These are phyloP conservation scores for Polypedilum pembai DNA, from an alignment of 1,140 invertebrate species.

Conservation along the genomic window DNA sequence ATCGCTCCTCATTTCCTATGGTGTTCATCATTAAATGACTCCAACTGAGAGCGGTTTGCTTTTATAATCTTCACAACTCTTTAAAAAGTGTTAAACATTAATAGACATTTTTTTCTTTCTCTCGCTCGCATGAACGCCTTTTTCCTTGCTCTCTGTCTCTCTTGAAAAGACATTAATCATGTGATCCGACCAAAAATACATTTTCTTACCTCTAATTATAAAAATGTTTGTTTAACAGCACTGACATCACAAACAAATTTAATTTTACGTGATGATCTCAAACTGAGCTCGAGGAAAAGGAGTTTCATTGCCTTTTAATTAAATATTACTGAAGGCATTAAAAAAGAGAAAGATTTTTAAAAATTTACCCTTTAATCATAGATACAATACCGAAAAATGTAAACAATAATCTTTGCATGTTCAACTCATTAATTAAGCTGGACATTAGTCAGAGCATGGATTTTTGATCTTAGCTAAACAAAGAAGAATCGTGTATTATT, in stretches of 20 bases:
- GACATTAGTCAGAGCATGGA: no score
- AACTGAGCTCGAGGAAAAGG: neutral
- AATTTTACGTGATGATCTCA: constrained; percentile 11
- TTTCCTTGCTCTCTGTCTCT: neutral
- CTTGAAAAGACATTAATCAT: constrained; percentile 21
- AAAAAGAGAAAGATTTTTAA: no score
- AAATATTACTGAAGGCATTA: no score
- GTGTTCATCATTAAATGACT: neutral
- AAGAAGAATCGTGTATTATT: no score
- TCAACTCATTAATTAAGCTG: no score
- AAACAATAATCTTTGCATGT: no score
- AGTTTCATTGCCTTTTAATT: neutral
- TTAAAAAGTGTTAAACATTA: constrained; percentile 21
- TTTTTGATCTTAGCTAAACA: no score
- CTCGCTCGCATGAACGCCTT: neutral
- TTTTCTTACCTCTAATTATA: constrained; percentile 3
- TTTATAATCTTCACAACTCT: neutral
- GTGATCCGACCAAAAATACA: neutral
- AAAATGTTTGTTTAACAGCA: constrained; percentile 25
- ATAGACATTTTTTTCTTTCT: neutral
- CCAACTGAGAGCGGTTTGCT: neutral
- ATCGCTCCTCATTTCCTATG: constrained; percentile 4
- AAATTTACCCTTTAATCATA: no score
- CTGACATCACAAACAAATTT: neutral
- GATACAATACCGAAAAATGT: no score